Conservation (phyloP, 2,113 vertebrate species). For the Thunnus thynnus region DNA sequence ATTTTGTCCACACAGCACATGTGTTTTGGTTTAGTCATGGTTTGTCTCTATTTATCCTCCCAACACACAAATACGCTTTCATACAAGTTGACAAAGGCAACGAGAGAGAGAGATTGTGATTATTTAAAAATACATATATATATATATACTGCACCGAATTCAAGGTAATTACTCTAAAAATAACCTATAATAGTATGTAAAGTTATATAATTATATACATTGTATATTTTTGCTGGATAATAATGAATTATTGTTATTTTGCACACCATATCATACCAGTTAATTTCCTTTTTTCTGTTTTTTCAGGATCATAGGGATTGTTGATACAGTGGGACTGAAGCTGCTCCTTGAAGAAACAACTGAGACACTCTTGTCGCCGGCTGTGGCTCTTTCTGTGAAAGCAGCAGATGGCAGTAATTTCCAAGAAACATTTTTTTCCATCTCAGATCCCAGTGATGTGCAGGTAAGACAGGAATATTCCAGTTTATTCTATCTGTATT, state of each 20-base stretch:
- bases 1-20: too few species aligned
- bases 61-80: too few species aligned
- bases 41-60: too few species aligned
- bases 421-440: constrained; percentile 85
- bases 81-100: too few species aligned
- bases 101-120: too few species aligned
- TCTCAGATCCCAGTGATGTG: constrained; percentile 84
- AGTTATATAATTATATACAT: background rate
- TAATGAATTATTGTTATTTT: background rate
- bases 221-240: background rate
- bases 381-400: constrained; percentile 90
- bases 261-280: background rate
- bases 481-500: constrained; percentile 57
- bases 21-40: too few species aligned
- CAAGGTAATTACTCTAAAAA: too few species aligned
- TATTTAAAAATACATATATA: too few species aligned
- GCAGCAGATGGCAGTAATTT: constrained; percentile 86
- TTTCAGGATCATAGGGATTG: constrained; percentile 89
- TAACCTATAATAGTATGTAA: too few species aligned
- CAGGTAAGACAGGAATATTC: constrained; percentile 82
- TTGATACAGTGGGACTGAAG: constrained; percentile 92
- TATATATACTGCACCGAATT: too few species aligned
- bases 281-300: background rate
- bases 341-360: constrained; percentile 81
- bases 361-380: constrained; percentile 84